Evolutionary conservation across 2,888 invertebrate genomes (phyloP).

Genomic region (Archips xylosteana): DNA sequence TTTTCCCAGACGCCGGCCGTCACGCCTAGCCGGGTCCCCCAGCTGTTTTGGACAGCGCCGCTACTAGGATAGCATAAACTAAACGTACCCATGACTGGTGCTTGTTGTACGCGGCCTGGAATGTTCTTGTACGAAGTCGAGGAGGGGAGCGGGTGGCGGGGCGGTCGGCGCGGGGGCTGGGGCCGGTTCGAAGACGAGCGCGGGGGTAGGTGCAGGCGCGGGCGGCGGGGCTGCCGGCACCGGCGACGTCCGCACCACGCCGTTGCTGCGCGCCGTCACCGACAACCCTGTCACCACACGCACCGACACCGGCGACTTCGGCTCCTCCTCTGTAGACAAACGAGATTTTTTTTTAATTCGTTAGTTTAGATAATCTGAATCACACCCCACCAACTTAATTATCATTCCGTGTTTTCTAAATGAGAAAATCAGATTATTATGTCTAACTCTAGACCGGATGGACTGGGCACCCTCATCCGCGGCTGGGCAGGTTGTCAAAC

Average conservation of each 20-base stretch:
- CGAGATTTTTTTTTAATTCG: not conserved
- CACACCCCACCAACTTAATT: constrained; percentile 56
- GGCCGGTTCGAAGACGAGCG: constrained; percentile 46
- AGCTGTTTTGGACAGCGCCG: constrained; percentile 74
- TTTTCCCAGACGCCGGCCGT: constrained; percentile 25
- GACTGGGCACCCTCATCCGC: constrained; percentile 47
- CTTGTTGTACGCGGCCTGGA: constrained; percentile 81
- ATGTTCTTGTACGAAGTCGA: constrained; percentile 83
- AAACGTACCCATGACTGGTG: constrained; percentile 75
- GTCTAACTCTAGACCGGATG: constrained; percentile 47
- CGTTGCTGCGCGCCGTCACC: constrained; percentile 73
- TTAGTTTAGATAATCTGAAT: constrained; percentile 38
- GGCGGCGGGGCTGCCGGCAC: constrained; percentile 50
- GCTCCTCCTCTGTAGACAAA: constrained; percentile 82
- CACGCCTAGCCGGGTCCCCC: constrained; percentile 58
- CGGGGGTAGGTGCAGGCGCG: constrained; percentile 46
- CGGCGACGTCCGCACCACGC: constrained; percentile 63
- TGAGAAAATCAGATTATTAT: constrained; percentile 48
- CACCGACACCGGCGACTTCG: constrained; percentile 76
- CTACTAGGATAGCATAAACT: constrained; percentile 65
- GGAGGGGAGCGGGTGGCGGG: constrained; percentile 65
- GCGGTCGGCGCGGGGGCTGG: constrained; percentile 49
- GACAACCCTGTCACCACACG: constrained; percentile 72
- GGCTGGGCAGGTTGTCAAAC: constrained; percentile 75
- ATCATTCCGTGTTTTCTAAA: too few species aligned